These are phyloP conservation scores for Esperia sulphurella DNA, from an alignment of 2,888 invertebrate genomes.

Conservation along the genomic window DNA sequence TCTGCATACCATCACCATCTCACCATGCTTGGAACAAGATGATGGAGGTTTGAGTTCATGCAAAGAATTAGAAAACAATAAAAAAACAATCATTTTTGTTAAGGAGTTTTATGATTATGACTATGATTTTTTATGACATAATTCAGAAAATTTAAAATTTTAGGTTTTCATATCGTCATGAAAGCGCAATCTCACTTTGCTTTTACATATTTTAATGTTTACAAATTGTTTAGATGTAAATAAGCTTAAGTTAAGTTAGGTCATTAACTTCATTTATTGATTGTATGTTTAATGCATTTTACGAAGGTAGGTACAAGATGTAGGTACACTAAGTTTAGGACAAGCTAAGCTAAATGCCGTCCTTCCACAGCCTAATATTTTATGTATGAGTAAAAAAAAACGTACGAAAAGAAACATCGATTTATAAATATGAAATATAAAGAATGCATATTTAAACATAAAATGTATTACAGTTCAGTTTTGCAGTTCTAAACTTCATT, in stretches of 20 bases:
- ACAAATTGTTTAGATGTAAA: slow-evolving; percentile 17
- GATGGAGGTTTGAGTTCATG: too few relatives aligned
- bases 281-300: slow-evolving; percentile 56
- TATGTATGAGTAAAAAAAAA: slow-evolving; percentile 3
- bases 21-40: too few relatives aligned
- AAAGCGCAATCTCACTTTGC: slow-evolving; percentile 22
- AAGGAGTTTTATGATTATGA: too few relatives aligned
- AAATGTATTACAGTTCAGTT: too few relatives aligned
- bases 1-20: too few relatives aligned
- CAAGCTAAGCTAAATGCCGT: slow-evolving; percentile 53
- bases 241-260: slow-evolving; percentile 34
- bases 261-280: slow-evolving; percentile 18
- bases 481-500: too few relatives aligned
- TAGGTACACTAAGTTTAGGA: slow-evolving; percentile 17
- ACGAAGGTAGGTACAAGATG: slow-evolving; percentile 12
- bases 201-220: slow-evolving; percentile 11
- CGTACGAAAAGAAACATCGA: not conserved
- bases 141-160: too few relatives aligned
- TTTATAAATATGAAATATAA: too few relatives aligned
- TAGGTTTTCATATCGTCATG: too few relatives aligned
- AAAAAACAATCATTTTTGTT: too few relatives aligned
- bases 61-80: too few relatives aligned
- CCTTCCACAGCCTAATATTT: slow-evolving; percentile 25
- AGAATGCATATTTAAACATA: too few relatives aligned
- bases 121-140: not conserved